phyloP scores from a whole-genome alignment of 2,797 vertebrate genomes.

The Pseudocheirus occidentalis region DNA sequence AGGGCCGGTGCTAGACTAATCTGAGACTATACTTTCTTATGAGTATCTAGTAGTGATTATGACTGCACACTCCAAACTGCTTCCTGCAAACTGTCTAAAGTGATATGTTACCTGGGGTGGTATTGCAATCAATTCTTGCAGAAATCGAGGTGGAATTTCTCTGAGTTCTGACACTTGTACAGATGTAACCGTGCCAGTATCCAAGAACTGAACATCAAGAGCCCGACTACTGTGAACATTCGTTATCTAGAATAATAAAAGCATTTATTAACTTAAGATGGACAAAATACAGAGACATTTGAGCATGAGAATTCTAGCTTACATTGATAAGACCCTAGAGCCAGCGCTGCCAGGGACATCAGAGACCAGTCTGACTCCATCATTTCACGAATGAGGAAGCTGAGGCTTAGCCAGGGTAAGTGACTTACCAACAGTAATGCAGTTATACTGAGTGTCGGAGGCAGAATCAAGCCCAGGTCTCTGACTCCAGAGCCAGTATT shows the following conservation, averaged over 20 bases:
- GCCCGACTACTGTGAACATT: slow-evolving; percentile 90
- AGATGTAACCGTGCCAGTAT: slow-evolving; percentile 90
- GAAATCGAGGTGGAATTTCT: slow-evolving; percentile 90
- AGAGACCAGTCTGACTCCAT: background rate
- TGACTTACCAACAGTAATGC: background rate
- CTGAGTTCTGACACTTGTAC: slow-evolving; percentile 93
- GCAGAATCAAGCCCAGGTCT: background rate
- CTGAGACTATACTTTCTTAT: background rate
- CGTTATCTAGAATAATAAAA: slow-evolving; percentile 87
- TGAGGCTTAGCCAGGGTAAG: background rate
- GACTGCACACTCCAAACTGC: background rate
- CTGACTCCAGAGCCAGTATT: background rate
- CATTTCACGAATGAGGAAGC: background rate
- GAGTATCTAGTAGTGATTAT: background rate
- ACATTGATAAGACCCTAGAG: background rate
- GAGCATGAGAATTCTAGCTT: background rate
- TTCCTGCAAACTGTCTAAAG: background rate
- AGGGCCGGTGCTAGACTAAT: no score
- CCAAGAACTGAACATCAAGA: slow-evolving; percentile 91
- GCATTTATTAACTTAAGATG: slow-evolving; percentile 17
- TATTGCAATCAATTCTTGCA: slow-evolving; percentile 88
- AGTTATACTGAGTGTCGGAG: background rate
- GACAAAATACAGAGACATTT: background rate
- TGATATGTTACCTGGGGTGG: slow-evolving; percentile 90
- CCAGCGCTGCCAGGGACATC: background rate